Percentiles rank a stretch among this genome's conserved stretches.
phyloP scores from a whole-genome alignment of 1,140 invertebrate genomes.

The Solenopsis fugax region DNA sequence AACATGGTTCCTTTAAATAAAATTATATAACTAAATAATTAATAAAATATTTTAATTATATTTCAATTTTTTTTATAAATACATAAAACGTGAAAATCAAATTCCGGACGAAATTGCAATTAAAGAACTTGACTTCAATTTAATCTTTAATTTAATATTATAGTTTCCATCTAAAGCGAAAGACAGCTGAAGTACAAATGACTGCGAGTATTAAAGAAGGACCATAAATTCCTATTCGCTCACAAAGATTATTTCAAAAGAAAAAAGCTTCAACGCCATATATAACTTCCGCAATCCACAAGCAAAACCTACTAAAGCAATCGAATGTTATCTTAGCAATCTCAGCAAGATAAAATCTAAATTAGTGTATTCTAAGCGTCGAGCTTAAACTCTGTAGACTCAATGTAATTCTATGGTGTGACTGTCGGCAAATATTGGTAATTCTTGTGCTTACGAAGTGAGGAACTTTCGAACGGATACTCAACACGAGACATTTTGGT shows the following conservation, averaged over 20 bases:
- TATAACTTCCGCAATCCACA: conserved; percentile 23
- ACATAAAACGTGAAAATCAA: not conserved
- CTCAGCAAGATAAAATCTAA: not conserved
- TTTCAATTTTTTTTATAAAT: not conserved
- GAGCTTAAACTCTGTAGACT: not conserved
- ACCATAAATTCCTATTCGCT: conserved; percentile 2
- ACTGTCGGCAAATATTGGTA: conserved; percentile 47
- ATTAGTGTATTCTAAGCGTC: not conserved
- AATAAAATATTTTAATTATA: conserved; percentile 4
- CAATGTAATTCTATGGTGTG: conserved; percentile 43
- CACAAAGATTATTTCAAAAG: not conserved
- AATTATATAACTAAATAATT: not conserved
- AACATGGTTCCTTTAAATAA: not conserved
- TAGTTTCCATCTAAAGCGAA: not conserved
- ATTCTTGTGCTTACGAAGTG: not conserved
- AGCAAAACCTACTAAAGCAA: not conserved
- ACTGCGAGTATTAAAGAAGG: not conserved
- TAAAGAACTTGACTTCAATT: not conserved
- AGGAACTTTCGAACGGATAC: not conserved
- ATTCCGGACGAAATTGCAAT: not conserved
- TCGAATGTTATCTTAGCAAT: not conserved
- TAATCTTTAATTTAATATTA: not conserved
- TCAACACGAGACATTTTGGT: not conserved
- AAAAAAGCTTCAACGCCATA: not conserved
- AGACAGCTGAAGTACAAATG: not conserved